Percentiles rank a stretch among this genome's conserved stretches.
phyloP scores from a whole-genome alignment of 2,113 vertebrate genomes.

The Sakesphorus luctuosus region DNA sequence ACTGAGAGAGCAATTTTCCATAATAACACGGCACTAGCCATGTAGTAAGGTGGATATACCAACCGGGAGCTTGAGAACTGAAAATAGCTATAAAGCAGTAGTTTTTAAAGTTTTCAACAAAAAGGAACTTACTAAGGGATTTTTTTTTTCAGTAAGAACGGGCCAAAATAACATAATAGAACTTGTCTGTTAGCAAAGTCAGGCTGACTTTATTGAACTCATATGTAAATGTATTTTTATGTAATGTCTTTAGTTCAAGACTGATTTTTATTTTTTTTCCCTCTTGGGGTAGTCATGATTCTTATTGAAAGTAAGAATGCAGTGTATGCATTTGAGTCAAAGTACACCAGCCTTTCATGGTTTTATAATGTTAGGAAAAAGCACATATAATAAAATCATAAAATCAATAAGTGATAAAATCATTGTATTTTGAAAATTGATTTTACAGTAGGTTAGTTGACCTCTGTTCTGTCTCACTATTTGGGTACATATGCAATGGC shows the following conservation, averaged over 20 bases:
- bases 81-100: not conserved
- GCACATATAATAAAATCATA: constrained; percentile 15
- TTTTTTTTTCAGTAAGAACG: not conserved
- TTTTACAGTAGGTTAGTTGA: constrained; percentile 35
- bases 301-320: not conserved
- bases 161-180: not conserved
- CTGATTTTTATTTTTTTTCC: not conserved
- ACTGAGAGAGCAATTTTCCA: not conserved
- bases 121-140: not conserved
- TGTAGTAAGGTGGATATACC: not conserved
- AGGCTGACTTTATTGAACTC: not conserved
- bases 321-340: not conserved
- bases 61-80: not conserved
- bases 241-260: not conserved
- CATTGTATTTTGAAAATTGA: constrained; percentile 40
- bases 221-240: not conserved
- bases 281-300: not conserved
- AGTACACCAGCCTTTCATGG: not conserved
- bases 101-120: not conserved
- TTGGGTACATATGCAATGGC: not conserved
- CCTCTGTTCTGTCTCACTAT: not conserved
- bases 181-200: not conserved
- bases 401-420: constrained; percentile 37
- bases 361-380: constrained; percentile 28
- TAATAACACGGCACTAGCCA: not conserved